Base-by-base conservation (phyloP, 1,140 invertebrate species). In the Nylanderia fulva region DNA sequence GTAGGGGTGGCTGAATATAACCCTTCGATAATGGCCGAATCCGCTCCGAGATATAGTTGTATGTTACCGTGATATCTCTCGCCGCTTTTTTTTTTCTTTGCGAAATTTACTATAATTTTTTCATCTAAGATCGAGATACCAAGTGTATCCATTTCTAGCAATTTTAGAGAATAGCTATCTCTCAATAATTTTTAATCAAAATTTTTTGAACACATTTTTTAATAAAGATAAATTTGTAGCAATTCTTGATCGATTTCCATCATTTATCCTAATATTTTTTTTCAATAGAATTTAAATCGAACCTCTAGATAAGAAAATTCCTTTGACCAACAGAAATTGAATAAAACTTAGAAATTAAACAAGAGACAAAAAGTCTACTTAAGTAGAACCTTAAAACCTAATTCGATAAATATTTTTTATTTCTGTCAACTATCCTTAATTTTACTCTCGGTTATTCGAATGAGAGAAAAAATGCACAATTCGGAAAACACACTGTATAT, bases 21-120 rank as follows among this genome's bases (percentile, higher is more conserved):
- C 48, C 63, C 11, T 72, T 76, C 84, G 86, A 61, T 83, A 88
- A 86, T 58, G 63, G 39, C 39, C 71, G 33, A 33, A 39, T 11
- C 33, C 64, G 64, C 29, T 27, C 1, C 52, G 52, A 71, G 18
- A 72, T n/a, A n/a, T 66, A 52, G 42, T 24, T 24, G 42, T 18
- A 42, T 11, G 39, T 45, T 33, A 52, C 21, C 45, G 63, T 21
- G 48, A 56, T 69, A 27, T 21, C 18, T n/a, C n/a, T 24, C 56
- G 33, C 15, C 4, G 0, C 0, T 9, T 9, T 42, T 42, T 42
- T 42, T 42, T 42, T 48, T 80, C 42, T n/a, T 80, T 56, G 15
- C 48, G n/a, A 69, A 71, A 69, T 69, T 80, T n/a, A 33, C 29
- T n/a, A n/a, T n/a, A n/a, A n/a, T n/a, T n/a, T n/a, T n/a, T n/a